Conservation (phyloP, 1,140 invertebrate genomes). For the Zaprionus ornatus region DNA sequence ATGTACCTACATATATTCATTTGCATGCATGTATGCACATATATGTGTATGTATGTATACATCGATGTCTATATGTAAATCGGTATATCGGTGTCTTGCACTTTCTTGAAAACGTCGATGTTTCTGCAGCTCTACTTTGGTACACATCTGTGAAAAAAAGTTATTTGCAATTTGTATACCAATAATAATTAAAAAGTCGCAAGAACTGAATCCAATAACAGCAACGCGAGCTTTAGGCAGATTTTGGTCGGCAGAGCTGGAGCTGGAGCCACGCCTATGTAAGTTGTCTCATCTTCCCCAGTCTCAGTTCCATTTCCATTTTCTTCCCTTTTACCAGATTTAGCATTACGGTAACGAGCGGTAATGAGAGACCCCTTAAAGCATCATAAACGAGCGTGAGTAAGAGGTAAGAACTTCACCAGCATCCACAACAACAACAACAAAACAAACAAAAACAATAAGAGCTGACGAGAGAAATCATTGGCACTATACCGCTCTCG, state of each 20-base stretch:
- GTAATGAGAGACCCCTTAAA: constrained; percentile 40
- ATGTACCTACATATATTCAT: too few relatives aligned
- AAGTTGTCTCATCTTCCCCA: constrained; percentile 45
- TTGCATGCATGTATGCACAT: too few relatives aligned
- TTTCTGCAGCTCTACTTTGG: too few relatives aligned
- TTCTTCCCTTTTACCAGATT: constrained; percentile 38
- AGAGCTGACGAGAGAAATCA: constrained; percentile 52
- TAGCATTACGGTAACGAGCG: constrained; percentile 60
- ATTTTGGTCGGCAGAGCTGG: constrained; percentile 44
- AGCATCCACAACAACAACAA: constrained; percentile 65
- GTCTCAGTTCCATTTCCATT: constrained; percentile 20
- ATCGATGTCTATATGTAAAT: too few relatives aligned
- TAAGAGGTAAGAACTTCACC: constrained; percentile 20
- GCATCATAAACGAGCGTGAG: constrained; percentile 52
- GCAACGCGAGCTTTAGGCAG: constrained; percentile 32
- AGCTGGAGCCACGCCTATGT: constrained; percentile 67
- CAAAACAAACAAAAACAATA: constrained; percentile 65
- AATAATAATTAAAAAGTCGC: constrained; percentile 18
- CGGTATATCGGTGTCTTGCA: too few relatives aligned
- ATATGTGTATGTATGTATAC: too few relatives aligned
- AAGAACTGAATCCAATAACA: constrained; percentile 1
- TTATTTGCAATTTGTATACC: constrained; percentile 9
- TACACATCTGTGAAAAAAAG: too few relatives aligned
- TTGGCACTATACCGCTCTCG: constrained; percentile 64
- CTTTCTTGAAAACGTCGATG: too few relatives aligned